A percentile compares a stretch with the other conserved stretches of the same genome.
These are phyloP conservation scores for Epicampocera succincta DNA, from an alignment of 2,888 invertebrate species.

Conservation along the genomic window DNA sequence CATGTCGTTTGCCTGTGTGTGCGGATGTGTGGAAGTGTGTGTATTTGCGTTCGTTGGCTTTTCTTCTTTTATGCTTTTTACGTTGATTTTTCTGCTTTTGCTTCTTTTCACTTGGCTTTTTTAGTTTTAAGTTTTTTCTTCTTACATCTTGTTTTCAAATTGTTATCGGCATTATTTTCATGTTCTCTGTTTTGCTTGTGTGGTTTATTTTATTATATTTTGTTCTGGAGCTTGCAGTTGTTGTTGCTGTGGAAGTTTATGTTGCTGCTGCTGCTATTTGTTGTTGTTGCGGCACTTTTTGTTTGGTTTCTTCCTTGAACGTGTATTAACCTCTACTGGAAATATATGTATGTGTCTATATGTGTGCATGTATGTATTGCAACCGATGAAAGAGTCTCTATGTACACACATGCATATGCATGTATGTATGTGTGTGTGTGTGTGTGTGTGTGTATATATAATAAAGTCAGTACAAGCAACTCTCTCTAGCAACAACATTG, in stretches of 20 bases:
- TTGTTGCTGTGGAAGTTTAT: conserved; percentile 55
- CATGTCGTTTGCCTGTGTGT: conserved; percentile 7
- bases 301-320: conserved; percentile 71
- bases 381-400: too few species aligned
- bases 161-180: conserved; percentile 70
- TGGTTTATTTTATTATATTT: conserved; percentile 48
- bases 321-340: conserved; percentile 64
- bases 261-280: conserved; percentile 48
- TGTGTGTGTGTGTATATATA: not conserved
- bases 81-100: conserved; percentile 59
- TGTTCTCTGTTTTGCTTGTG: conserved; percentile 64
- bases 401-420: too few species aligned
- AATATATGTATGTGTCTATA: conserved; percentile 28
- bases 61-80: conserved; percentile 42
- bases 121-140: conserved; percentile 51
- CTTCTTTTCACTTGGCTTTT: conserved; percentile 25
- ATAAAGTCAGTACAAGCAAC: conserved; percentile 12
- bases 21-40: conserved; percentile 9
- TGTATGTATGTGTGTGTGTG: conserved; percentile 20
- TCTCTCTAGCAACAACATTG: conserved; percentile 9
- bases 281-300: conserved; percentile 59
- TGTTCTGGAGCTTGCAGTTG: conserved; percentile 58
- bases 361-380: too few species aligned
- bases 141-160: conserved; percentile 70
- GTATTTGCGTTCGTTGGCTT: conserved; percentile 63